Percentiles rank a stretch among this genome's conserved stretches.
phyloP scores from a whole-genome alignment of 2,113 vertebrate genomes.

The Colistium nudipinnis region DNA sequence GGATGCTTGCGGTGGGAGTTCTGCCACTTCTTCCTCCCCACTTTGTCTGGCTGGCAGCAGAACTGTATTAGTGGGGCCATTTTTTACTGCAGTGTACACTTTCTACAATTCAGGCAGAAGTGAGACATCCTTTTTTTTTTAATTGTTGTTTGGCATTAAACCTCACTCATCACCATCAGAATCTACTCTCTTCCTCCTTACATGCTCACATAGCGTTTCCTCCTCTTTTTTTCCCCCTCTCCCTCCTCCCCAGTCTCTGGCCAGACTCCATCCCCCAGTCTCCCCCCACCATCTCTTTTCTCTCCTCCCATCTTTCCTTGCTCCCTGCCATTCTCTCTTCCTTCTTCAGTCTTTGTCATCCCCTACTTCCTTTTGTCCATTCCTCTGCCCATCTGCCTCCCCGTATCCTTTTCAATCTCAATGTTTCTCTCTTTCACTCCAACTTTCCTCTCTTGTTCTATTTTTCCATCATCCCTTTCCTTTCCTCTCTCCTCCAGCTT shows the following conservation, averaged over 20 bases:
- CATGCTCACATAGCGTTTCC: background rate
- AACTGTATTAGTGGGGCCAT: conserved; percentile 53
- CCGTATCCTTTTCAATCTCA: background rate
- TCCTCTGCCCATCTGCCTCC: background rate
- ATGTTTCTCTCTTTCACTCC: background rate
- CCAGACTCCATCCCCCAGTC: conserved; percentile 19
- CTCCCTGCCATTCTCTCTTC: background rate
- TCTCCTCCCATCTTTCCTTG: conserved; percentile 3
- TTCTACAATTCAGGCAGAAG: conserved; percentile 53
- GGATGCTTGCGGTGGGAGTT: conserved; percentile 52
- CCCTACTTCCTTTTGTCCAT: background rate
- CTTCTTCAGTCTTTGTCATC: background rate
- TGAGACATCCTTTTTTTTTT: conserved; percentile 65
- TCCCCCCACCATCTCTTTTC: background rate
- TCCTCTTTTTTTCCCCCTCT: background rate
- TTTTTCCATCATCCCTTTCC: background rate
- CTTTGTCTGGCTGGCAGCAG: conserved; percentile 69
- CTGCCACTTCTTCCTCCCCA: conserved; percentile 48
- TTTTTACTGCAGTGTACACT: conserved; percentile 70
- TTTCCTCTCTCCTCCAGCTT: background rate
- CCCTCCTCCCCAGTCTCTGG: conserved; percentile 1
- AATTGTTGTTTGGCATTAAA: conserved; percentile 63
- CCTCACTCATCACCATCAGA: conserved; percentile 48
- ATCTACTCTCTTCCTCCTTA: conserved; percentile 27
- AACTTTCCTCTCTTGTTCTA: background rate